phyloP scores from a whole-genome alignment of 2,113 vertebrate genomes.

The Sorex fumeus region DNA sequence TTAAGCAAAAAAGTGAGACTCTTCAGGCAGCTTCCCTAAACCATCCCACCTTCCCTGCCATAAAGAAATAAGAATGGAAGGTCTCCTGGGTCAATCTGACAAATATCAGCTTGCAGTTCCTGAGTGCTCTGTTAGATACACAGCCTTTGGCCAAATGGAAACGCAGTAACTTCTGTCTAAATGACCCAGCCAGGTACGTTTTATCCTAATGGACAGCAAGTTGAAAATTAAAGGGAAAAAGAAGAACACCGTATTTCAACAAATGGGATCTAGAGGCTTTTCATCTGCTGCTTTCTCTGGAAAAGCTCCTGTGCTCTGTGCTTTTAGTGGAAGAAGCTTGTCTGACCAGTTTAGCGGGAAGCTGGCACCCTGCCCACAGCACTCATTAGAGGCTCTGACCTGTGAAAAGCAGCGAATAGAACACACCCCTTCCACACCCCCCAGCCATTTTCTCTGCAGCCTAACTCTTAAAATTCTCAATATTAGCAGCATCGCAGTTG shows the following conservation, averaged over 20 bases:
- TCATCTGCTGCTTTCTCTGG: not conserved
- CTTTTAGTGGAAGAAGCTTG: not conserved
- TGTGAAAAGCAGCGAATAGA: slow-evolving; percentile 49
- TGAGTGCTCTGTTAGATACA: not conserved
- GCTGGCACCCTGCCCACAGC: fast-evolving
- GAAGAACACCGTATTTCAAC: not conserved
- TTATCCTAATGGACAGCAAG: slow-evolving; percentile 49
- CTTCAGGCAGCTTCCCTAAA: not conserved
- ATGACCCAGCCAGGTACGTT: slow-evolving; percentile 37
- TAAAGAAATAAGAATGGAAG: not conserved
- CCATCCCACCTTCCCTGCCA: not conserved
- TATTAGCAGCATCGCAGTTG: slow-evolving; percentile 24
- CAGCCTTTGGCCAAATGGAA: slow-evolving; percentile 38
- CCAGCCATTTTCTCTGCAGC: slow-evolving; percentile 33
- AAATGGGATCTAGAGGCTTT: not conserved
- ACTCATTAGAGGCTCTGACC: slow-evolving; percentile 38
- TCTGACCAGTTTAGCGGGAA: not conserved
- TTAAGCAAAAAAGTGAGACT: not conserved
- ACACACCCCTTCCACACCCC: not conserved
- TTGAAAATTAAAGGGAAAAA: slow-evolving; percentile 52
- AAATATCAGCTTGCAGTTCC: not conserved
- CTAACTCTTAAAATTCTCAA: slow-evolving; percentile 28
- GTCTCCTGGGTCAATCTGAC: not conserved
- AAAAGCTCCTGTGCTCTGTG: not conserved
- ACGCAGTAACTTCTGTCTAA: slow-evolving; percentile 1